Conservation (phyloP, 2,797 vertebrate genomes). For the Meriones psammophilus region DNA sequence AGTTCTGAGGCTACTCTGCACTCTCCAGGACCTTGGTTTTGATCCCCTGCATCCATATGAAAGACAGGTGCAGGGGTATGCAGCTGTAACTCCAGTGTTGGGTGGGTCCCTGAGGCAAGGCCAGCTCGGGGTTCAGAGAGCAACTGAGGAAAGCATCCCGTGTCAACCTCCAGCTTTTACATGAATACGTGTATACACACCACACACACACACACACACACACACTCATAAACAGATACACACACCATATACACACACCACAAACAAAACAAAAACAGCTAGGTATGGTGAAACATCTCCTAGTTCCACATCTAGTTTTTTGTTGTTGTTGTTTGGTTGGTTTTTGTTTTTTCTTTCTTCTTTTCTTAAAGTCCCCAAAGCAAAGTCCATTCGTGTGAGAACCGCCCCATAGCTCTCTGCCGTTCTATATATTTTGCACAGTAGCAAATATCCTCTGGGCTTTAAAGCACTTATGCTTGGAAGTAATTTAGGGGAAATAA, state of each 20-base stretch:
- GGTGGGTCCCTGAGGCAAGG: background rate
- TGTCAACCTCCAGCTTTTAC: background rate
- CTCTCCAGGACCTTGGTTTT: background rate
- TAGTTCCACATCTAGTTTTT: background rate
- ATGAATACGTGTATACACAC: background rate
- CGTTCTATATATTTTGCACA: background rate
- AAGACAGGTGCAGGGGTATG: background rate
- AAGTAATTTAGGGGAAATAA: background rate
- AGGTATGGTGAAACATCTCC: background rate
- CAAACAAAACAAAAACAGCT: background rate
- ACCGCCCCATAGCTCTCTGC: background rate
- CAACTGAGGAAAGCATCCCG: background rate
- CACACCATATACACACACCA: too few species aligned
- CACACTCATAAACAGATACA: background rate
- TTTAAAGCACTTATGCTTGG: background rate
- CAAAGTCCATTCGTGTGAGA: background rate
- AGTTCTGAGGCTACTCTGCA: background rate
- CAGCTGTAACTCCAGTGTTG: background rate
- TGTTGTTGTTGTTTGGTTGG: too few species aligned
- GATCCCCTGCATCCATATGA: background rate
- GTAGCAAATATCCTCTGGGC: background rate
- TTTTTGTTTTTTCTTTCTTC: too few species aligned
- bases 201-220: too few species aligned
- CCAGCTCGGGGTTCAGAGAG: background rate
- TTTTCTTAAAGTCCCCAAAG: background rate